Conservation (phyloP, 2,113 vertebrate species). For the Rhipidura dahli region DNA sequence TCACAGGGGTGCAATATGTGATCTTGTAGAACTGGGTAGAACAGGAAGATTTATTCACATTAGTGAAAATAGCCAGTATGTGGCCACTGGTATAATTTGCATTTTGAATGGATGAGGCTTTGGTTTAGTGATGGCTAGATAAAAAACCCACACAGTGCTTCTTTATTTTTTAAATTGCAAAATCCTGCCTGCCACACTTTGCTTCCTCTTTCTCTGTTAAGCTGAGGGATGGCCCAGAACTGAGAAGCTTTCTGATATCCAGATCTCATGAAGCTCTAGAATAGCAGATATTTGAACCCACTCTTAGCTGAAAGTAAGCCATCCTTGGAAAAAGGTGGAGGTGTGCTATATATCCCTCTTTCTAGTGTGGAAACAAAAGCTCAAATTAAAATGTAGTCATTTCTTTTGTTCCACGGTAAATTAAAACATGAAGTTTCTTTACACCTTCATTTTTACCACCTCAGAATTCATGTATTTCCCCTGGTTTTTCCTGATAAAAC, state of each 20-base stretch:
- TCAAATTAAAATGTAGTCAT: not conserved
- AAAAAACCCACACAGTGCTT: not conserved
- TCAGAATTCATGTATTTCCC: not conserved
- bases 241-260: not conserved
- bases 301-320: not conserved
- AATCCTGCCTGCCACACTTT: not conserved
- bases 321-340: not conserved
- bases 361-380: not conserved
- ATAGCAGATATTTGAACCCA: not conserved
- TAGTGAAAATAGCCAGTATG: not conserved
- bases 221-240: not conserved
- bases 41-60: not conserved
- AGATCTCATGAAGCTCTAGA: not conserved
- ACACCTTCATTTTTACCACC: not conserved
- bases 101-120: not conserved
- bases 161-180: not conserved
- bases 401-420: not conserved
- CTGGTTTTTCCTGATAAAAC: not conserved
- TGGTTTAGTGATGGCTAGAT: not conserved
- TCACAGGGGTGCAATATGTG: fast-evolving
- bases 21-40: not conserved
- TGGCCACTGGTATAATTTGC: not conserved
- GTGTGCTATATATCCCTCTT: not conserved
- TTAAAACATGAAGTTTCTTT: not conserved
- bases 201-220: not conserved